Evolutionary conservation across 2,113 vertebrate species (phyloP).

Genomic region (Plectropomus leopardus): DNA sequence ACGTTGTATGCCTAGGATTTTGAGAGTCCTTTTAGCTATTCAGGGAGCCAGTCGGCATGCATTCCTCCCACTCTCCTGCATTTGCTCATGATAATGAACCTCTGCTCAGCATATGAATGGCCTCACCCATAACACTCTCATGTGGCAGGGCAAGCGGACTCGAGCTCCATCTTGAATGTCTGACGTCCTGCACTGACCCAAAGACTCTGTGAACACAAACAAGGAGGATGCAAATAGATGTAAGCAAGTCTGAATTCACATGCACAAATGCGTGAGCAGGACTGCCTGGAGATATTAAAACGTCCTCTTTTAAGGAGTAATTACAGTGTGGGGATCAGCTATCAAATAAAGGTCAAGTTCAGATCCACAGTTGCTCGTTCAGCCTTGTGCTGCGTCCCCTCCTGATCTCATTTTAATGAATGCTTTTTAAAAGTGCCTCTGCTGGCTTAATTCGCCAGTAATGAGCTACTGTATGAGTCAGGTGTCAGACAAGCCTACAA

Average conservation of each 20-base stretch:
- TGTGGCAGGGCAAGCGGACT: conserved; percentile 49
- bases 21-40: conserved; percentile 58
- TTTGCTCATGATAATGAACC: conserved; percentile 76
- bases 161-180: conserved; percentile 26
- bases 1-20: conserved; percentile 51
- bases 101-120: conserved; percentile 80
- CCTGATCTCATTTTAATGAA: conserved; percentile 74
- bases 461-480: conserved; percentile 56
- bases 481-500: conserved; percentile 44
- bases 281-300: conserved; percentile 2
- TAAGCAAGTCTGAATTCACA: conserved; percentile 6
- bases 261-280: neutral
- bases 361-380: conserved; percentile 46
- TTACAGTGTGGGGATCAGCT: conserved; percentile 40
- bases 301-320: conserved; percentile 41
- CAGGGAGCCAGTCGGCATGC: conserved; percentile 41
- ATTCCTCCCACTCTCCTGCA: conserved; percentile 61
- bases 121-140: conserved; percentile 56
- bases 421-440: conserved; percentile 54
- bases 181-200: conserved; percentile 5
- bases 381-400: conserved; percentile 26
- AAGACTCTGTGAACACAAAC: conserved; percentile 18
- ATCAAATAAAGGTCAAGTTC: conserved; percentile 68
- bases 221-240: conserved; percentile 19
- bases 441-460: conserved; percentile 51